phyloP scores from a whole-genome alignment of 2,113 vertebrate genomes.

The Bombycilla garrulus region DNA sequence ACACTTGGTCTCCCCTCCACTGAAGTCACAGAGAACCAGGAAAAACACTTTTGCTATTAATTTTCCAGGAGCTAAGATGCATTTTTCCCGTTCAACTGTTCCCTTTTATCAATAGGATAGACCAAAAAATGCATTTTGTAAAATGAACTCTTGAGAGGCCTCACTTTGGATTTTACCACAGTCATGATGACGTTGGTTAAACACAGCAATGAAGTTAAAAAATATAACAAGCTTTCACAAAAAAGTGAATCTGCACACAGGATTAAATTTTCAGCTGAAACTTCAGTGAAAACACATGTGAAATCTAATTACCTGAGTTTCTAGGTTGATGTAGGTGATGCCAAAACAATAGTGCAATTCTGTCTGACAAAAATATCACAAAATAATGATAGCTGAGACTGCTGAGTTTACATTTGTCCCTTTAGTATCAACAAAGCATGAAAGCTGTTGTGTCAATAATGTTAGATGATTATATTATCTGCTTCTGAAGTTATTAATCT shows the following conservation, averaged over 20 bases:
- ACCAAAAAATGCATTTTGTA: fast-evolving
- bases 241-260: background rate
- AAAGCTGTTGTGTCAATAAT: background rate
- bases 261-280: background rate
- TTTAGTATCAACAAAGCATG: background rate
- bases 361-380: background rate
- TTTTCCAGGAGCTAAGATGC: background rate
- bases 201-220: background rate
- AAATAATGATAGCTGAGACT: background rate
- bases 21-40: background rate
- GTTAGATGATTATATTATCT: background rate
- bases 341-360: background rate
- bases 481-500: conserved; percentile 18
- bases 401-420: background rate
- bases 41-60: background rate
- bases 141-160: background rate
- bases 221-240: background rate
- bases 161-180: background rate
- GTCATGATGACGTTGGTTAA: background rate
- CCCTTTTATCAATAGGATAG: background rate
- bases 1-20: background rate
- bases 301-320: conserved; percentile 31
- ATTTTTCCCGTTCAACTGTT: background rate
- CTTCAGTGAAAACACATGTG: background rate
- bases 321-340: background rate